Evolutionary conservation across 23 tunicate genomes (phyloP), one percentile per base, ranked within the genome.

Genomic region (Styela plicata): DNA sequence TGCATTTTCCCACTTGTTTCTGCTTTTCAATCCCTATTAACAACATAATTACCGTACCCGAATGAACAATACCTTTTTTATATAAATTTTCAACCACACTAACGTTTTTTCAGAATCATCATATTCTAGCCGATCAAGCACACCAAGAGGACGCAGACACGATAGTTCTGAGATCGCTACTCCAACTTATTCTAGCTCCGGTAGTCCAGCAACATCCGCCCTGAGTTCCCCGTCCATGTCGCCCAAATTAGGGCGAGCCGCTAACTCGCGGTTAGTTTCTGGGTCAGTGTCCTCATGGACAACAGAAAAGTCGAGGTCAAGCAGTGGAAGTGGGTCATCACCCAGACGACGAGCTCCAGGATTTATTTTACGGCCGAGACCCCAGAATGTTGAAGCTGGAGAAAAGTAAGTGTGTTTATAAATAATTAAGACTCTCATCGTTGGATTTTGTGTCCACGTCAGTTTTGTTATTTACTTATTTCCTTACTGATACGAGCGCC

Each of bases 281-380:
- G 90, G 90, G 2, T 83, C 64, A 35, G 34, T 78, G 18, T 86
- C 82, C 65, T 66, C 87, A 27, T 82, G 87, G 81, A 79, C 66
- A 23, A 35, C 79, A 52, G 88, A 74, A 22, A 84, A 84, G 35
- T 30, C 33, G 37, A 22, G 63, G 22, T 44, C 89, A 13, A 35
- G 70, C 69, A 69, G 86, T 31, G 84, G 85, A 28, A 76, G 85
- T 2, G 90, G 96, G 20, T 66, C 84, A 25, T 88, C 91, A 17
- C 98, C 88, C 21, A 75, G 91, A 61, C 75, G 93, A 30, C 74
- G 98, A 28, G 98, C 89, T 1, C 98, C 98, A 2, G 98, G 98
- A 27, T 93, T 93, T 78, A 93, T 93, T 62, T 76, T 93, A 25
- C 37, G 98, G 36, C 98, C 98, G 2, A 71, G 91, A 69, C 98